A percentile compares a stretch with the other conserved stretches of the same genome.
These are phyloP conservation scores for Papilio aristodemus DNA, from an alignment of 1,140 invertebrate species.

Conservation along the genomic window DNA sequence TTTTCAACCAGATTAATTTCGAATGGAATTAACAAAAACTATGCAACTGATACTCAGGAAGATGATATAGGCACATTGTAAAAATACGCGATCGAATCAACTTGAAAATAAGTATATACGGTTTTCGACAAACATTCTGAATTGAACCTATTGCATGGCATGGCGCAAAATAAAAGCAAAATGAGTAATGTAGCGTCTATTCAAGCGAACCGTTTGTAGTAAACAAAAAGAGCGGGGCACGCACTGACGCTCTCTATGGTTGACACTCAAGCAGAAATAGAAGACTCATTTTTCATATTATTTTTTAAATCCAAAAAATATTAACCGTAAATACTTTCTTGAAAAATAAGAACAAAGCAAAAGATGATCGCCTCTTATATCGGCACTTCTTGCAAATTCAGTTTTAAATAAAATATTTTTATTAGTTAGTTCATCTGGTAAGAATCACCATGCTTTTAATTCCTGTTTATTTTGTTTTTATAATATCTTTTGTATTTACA, in stretches of 20 bases:
- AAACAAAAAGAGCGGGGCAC: slow-evolving; percentile 31
- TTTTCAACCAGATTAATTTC: no score
- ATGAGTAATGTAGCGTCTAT: slow-evolving; percentile 28
- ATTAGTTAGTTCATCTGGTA: no score
- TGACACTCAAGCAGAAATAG: slow-evolving; percentile 6
- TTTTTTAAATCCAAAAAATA: neutral
- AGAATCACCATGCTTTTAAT: no score
- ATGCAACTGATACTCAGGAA: no score
- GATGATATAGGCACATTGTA: no score
- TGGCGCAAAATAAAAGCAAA: neutral
- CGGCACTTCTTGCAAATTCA: no score
- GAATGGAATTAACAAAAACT: no score
- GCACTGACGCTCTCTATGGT: slow-evolving; percentile 29
- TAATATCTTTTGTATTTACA: no score
- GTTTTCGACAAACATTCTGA: neutral
- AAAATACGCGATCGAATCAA: neutral
- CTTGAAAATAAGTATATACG: neutral
- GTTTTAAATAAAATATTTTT: no score
- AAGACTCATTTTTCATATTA: neutral
- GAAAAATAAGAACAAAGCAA: no score
- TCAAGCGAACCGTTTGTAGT: slow-evolving; percentile 36
- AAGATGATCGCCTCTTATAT: no score
- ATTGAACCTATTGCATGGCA: neutral
- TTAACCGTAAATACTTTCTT: neutral
- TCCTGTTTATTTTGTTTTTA: no score